These are phyloP conservation scores for Eupeodes latifasciatus DNA, from an alignment of 2,888 invertebrate species.

Conservation along the genomic window DNA sequence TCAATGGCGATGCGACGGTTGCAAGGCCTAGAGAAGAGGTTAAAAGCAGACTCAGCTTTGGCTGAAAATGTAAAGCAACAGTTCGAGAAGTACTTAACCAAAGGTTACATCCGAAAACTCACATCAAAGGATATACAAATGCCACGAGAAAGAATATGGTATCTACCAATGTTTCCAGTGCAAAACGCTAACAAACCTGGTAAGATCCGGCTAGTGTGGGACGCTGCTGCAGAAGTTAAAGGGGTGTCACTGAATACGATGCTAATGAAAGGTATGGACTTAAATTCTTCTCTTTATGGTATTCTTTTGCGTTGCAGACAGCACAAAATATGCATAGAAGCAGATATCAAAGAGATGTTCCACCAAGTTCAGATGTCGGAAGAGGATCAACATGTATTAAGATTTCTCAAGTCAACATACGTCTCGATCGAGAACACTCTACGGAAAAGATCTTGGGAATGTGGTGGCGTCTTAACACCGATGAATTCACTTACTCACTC, in stretches of 20 bases:
- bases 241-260: background rate
- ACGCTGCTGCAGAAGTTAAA: background rate
- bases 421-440: background rate
- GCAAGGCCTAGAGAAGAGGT: background rate
- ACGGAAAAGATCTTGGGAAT: background rate
- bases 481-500: conserved; percentile 5
- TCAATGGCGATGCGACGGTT: conserved; percentile 3
- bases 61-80: background rate
- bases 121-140: background rate
- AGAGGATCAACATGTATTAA: background rate
- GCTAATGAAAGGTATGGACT: conserved; percentile 10
- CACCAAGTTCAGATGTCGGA: background rate
- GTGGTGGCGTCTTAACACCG: background rate
- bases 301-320: conserved; percentile 10
- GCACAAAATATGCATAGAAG: background rate
- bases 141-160: background rate
- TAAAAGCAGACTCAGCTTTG: background rate
- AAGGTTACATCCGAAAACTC: conserved; percentile 4
- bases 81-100: background rate
- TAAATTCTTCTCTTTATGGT: conserved; percentile 18
- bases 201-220: conserved; percentile 1
- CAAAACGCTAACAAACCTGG: background rate
- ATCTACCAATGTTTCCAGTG: background rate
- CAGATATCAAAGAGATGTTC: conserved; percentile 12
- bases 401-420: conserved; percentile 5